Evolutionary conservation across 2,888 invertebrate species (phyloP).

Genomic region (Sarcophaga variegata): DNA sequence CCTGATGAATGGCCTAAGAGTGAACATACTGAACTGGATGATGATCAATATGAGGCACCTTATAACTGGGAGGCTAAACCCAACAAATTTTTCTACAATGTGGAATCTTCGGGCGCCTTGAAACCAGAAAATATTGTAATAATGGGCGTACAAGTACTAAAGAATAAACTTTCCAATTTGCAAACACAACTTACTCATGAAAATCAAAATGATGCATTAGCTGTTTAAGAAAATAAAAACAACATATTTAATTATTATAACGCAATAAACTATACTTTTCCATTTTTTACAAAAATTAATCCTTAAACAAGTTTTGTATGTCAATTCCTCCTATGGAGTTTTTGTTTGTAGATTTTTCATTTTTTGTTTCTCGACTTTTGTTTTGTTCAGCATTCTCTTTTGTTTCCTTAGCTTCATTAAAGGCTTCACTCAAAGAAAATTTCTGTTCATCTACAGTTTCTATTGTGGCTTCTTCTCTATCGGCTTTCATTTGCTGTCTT

Average conservation of each 20-base stretch:
- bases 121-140: constrained; percentile 98
- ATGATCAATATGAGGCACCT: constrained; percentile 95
- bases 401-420: constrained; percentile 39
- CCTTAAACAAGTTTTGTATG: constrained; percentile 72
- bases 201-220: constrained; percentile 91
- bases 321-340: constrained; percentile 72
- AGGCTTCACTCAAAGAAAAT: constrained; percentile 30
- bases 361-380: neutral
- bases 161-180: constrained; percentile 96
- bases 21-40: constrained; percentile 96
- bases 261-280: constrained; percentile 25
- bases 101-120: constrained; percentile 96
- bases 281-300: constrained; percentile 62
- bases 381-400: neutral
- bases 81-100: constrained; percentile 98
- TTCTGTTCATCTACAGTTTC: constrained; percentile 4
- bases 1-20: constrained; percentile 99
- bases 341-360: constrained; percentile 36
- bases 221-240: constrained; percentile 78
- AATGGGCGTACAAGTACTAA: constrained; percentile 95
- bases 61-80: constrained; percentile 98
- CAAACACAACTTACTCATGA: constrained; percentile 96
- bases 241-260: neutral
- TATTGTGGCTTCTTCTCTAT: constrained; percentile 46
- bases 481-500: constrained; percentile 65